Evolutionary conservation across 2,888 invertebrate genomes (phyloP).

Genomic region (Dynastes hyllus): DNA sequence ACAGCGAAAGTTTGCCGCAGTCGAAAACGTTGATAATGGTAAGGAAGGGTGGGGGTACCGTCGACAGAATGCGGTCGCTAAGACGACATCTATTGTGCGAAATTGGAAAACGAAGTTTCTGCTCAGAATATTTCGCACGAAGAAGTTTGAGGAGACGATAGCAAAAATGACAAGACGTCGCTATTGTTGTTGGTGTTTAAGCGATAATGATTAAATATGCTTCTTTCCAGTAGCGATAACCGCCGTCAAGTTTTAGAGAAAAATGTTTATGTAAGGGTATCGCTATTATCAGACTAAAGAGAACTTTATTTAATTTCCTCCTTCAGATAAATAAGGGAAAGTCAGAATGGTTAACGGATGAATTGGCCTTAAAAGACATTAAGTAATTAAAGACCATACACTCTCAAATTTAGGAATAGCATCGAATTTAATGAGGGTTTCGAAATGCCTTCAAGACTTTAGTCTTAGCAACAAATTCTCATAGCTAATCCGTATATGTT

Average conservation of each 20-base stretch:
- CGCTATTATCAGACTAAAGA: neutral
- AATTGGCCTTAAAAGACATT: neutral
- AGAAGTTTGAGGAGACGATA: neutral
- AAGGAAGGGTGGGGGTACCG: neutral
- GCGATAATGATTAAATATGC: neutral
- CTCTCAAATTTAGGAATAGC: no score
- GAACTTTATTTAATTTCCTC: constrained; percentile 20
- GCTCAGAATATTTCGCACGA: constrained; percentile 4
- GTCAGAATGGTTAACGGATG: neutral
- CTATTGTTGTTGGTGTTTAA: neutral
- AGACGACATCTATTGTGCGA: constrained; percentile 31
- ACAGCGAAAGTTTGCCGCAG: constrained; percentile 13
- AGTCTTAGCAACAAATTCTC: no score
- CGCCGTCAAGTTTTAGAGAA: neutral
- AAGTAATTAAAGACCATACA: neutral
- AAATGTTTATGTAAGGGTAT: constrained; percentile 6
- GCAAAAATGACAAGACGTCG: constrained; percentile 12
- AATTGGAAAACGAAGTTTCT: constrained; percentile 26
- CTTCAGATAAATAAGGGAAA: neutral
- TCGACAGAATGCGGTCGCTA: constrained; percentile 34
- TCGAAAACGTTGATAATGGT: constrained; percentile 28
- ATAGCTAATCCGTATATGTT: no score
- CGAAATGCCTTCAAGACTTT: no score
- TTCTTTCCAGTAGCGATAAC: neutral
- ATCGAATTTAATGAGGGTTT: no score